Percentiles rank a stretch among this genome's conserved stretches.
Evolutionary conservation across 2,888 invertebrate genomes (phyloP).

Genomic region (Proisotoma minuta): DNA sequence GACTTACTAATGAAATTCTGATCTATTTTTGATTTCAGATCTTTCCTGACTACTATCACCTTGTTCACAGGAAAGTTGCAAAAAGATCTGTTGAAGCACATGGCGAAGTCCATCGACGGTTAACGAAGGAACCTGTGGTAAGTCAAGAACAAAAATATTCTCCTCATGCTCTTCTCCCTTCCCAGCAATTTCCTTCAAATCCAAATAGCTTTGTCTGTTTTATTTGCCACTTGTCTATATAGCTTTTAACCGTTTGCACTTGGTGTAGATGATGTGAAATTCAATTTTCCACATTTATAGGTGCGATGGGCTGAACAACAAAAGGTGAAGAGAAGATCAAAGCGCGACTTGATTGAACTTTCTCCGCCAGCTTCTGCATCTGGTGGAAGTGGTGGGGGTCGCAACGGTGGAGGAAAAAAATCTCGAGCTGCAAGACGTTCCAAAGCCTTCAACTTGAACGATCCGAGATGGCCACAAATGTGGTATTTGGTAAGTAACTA

Average conservation of each 20-base stretch:
- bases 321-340: constrained; percentile 52
- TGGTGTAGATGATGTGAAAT: too few relatives aligned
- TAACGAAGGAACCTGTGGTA: constrained; percentile 71
- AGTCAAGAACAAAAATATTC: too few relatives aligned
- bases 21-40: constrained; percentile 62
- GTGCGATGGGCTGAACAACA: constrained; percentile 55
- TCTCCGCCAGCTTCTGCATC: constrained; percentile 3
- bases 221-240: too few relatives aligned
- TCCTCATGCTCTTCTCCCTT: background rate
- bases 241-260: too few relatives aligned
- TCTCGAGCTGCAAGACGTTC: constrained; percentile 28
- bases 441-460: constrained; percentile 58
- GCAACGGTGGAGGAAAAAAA: background rate
- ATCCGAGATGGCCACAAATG: constrained; percentile 91
- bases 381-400: constrained; percentile 13
- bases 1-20: too few relatives aligned
- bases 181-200: background rate
- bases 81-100: constrained; percentile 72
- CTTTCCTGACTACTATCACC: constrained; percentile 78
- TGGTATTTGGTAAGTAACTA: constrained; percentile 86
- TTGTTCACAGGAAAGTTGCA: constrained; percentile 71
- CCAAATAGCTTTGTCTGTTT: too few relatives aligned
- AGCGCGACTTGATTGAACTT: constrained; percentile 50
- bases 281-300: too few relatives aligned
- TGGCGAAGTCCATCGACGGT: constrained; percentile 63